These are phyloP conservation scores for Athrips mouffetella DNA, from an alignment of 2,888 invertebrate species.

Conservation along the genomic window DNA sequence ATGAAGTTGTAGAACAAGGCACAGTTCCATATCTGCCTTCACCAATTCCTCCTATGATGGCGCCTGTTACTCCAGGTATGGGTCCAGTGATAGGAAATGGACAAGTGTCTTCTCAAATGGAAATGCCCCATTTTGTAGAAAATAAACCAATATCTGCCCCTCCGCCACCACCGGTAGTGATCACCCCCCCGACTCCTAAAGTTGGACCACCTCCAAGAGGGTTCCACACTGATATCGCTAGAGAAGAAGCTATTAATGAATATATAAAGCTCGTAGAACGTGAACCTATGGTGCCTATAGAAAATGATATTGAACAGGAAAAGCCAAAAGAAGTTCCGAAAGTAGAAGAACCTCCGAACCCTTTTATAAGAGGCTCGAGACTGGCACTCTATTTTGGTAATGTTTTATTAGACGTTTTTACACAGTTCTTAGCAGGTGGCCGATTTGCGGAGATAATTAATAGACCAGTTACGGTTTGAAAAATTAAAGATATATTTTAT, in stretches of 20 bases:
- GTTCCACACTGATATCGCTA: conserved; percentile 32
- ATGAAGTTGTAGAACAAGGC: conserved; percentile 4
- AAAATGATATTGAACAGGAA: conserved; percentile 19
- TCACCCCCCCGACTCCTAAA: conserved; percentile 23
- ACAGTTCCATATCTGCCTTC: background rate
- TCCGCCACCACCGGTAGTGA: conserved; percentile 23
- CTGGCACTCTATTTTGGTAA: conserved; percentile 55
- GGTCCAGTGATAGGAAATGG: conserved; percentile 1
- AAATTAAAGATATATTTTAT: background rate
- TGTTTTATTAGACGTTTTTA: conserved; percentile 49
- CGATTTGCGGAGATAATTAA: background rate
- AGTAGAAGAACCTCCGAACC: conserved; percentile 9
- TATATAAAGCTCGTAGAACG: conserved; percentile 26
- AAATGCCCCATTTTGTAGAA: background rate
- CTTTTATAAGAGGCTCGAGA: conserved; percentile 36
- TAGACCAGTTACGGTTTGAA: background rate
- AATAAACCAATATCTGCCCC: conserved; percentile 19
- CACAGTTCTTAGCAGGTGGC: conserved; percentile 49
- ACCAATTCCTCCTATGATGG: background rate
- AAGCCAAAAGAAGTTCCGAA: conserved; percentile 7
- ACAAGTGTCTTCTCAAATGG: background rate
- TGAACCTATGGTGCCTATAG: conserved; percentile 15
- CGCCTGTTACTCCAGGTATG: background rate
- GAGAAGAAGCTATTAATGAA: conserved; percentile 27
- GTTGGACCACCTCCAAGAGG: conserved; percentile 14